Conservation (phyloP, 2,113 vertebrate genomes). For the Bubo bubo region DNA sequence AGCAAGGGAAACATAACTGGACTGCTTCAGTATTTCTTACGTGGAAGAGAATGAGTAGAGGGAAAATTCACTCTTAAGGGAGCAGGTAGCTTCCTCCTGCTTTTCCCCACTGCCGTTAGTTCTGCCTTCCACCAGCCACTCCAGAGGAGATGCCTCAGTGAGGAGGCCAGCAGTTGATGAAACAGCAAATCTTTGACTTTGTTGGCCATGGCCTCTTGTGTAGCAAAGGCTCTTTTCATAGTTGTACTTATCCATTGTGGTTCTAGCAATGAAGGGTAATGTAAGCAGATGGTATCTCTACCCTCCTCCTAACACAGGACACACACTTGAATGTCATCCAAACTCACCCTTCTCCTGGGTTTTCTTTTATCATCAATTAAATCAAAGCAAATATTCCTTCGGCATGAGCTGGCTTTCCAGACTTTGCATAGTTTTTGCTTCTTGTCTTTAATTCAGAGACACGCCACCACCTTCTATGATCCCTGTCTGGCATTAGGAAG, state of each 20-base stretch:
- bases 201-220: background rate
- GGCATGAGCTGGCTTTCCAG: background rate
- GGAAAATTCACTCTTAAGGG: background rate
- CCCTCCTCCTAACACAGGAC: conserved; percentile 61
- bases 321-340: conserved; percentile 66
- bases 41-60: background rate
- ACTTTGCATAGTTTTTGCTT: background rate
- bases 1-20: background rate
- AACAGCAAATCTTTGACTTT: conserved; percentile 32
- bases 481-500: background rate
- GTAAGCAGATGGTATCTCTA: conserved; percentile 64
- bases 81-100: background rate
- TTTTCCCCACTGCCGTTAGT: background rate
- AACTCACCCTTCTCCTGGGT: conserved; percentile 52
- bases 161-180: background rate
- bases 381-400: conserved; percentile 47
- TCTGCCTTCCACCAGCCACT: background rate
- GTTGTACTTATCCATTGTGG: background rate
- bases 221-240: conserved; percentile 14
- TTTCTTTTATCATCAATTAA: conserved; percentile 68
- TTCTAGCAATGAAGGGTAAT: conserved; percentile 40
- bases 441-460: conserved; percentile 8
- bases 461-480: background rate
- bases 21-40: background rate
- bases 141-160: background rate